phyloP scores from a whole-genome alignment of 2,113 vertebrate genomes.

The Macrotus californicus region DNA sequence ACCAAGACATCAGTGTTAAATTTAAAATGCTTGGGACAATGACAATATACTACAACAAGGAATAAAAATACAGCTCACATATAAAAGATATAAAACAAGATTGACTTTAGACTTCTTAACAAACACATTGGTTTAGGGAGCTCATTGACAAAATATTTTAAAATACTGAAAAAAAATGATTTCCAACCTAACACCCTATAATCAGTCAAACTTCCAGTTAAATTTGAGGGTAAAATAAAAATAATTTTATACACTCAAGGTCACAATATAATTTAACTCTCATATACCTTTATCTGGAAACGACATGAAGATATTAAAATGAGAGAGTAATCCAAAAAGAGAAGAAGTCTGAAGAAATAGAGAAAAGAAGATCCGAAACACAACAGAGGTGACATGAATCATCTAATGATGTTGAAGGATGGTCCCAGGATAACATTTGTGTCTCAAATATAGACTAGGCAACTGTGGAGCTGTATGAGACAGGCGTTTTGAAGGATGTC shows the following conservation, averaged over 20 bases:
- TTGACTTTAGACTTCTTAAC: neutral
- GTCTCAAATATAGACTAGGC: neutral
- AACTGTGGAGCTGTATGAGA: neutral
- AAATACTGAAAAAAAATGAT: neutral
- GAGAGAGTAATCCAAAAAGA: neutral
- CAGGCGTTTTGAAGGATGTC: neutral
- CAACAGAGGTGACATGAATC: neutral
- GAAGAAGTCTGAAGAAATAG: neutral
- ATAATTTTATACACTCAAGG: neutral
- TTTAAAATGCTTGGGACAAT: neutral
- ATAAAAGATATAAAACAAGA: neutral
- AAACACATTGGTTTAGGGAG: neutral
- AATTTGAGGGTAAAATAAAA: conserved; percentile 11
- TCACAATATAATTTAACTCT: neutral
- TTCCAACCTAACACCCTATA: neutral
- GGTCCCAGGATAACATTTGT: neutral
- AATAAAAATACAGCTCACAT: neutral
- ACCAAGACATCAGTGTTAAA: neutral
- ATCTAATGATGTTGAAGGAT: neutral
- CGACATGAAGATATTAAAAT: neutral
- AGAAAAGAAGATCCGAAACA: neutral
- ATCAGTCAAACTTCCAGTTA: neutral
- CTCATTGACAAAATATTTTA: neutral
- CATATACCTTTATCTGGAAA: neutral
- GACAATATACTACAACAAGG: neutral